Evolutionary conservation across 2,113 vertebrate genomes (phyloP).

Genomic region (Paramisgurnus dabryanus): DNA sequence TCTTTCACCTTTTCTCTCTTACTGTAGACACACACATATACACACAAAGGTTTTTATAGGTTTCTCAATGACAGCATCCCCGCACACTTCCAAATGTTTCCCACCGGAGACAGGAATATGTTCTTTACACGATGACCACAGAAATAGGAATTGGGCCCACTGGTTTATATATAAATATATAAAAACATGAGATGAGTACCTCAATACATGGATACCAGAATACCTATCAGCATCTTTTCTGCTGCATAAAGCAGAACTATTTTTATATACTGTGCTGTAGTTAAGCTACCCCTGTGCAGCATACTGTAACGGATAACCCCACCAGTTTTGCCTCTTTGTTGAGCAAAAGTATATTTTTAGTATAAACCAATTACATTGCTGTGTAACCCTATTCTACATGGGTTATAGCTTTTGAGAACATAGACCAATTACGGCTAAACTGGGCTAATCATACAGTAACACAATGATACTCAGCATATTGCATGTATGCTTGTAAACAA

Average conservation of each 20-base stretch:
- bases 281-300: too few species aligned
- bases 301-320: too few species aligned
- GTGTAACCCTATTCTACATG: neutral
- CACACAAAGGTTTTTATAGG: conserved; percentile 2
- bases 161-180: neutral
- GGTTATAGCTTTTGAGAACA: neutral
- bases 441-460: conserved; percentile 9
- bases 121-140: neutral
- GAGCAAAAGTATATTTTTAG: neutral
- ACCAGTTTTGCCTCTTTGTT: too few species aligned
- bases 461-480: neutral
- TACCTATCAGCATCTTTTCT: neutral
- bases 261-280: neutral
- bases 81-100: conserved; percentile 23
- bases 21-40: conserved; percentile 6
- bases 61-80: conserved; percentile 31
- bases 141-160: neutral
- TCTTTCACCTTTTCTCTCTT: conserved; percentile 21
- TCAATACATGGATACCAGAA: too few species aligned
- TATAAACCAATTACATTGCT: neutral
- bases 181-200: too few species aligned
- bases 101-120: neutral
- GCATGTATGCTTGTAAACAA: conserved; percentile 11
- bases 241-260: neutral
- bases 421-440: neutral